These are phyloP conservation scores for Agriopis aurantiaria DNA, from an alignment of 2,888 invertebrate species.

Conservation along the genomic window DNA sequence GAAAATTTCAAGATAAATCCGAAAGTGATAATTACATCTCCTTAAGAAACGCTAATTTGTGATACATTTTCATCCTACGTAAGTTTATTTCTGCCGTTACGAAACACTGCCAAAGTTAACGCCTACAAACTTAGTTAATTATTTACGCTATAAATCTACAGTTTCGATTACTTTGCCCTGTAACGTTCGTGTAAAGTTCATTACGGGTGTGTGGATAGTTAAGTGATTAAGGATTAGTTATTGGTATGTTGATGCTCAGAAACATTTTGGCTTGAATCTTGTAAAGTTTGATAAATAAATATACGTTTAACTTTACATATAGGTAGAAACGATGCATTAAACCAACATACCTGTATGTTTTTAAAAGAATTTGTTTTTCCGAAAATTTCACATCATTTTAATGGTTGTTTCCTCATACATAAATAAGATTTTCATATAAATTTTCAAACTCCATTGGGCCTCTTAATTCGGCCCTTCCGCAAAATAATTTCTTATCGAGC, in stretches of 20 bases:
- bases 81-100: constrained; percentile 46
- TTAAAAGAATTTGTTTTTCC: too few species aligned
- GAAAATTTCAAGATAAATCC: neutral
- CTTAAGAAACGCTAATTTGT: constrained; percentile 27
- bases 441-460: too few species aligned
- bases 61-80: constrained; percentile 32
- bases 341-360: too few species aligned
- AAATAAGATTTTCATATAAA: too few species aligned
- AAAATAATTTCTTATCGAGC: too few species aligned
- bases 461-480: too few species aligned
- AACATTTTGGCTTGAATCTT: neutral
- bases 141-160: constrained; percentile 50
- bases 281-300: neutral
- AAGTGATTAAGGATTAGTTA: constrained; percentile 33
- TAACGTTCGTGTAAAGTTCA: constrained; percentile 42
- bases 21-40: constrained; percentile 23
- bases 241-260: constrained; percentile 7
- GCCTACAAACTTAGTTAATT: constrained; percentile 48
- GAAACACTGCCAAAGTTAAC: constrained; percentile 43
- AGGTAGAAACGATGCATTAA: too few species aligned
- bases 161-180: constrained; percentile 47
- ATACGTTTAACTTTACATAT: too few species aligned
- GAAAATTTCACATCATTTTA: too few species aligned
- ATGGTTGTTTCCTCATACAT: too few species aligned
- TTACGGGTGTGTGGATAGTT: constrained; percentile 28